Base-by-base conservation (phyloP, 2,797 vertebrate species). In the Furcifer pardalis region DNA sequence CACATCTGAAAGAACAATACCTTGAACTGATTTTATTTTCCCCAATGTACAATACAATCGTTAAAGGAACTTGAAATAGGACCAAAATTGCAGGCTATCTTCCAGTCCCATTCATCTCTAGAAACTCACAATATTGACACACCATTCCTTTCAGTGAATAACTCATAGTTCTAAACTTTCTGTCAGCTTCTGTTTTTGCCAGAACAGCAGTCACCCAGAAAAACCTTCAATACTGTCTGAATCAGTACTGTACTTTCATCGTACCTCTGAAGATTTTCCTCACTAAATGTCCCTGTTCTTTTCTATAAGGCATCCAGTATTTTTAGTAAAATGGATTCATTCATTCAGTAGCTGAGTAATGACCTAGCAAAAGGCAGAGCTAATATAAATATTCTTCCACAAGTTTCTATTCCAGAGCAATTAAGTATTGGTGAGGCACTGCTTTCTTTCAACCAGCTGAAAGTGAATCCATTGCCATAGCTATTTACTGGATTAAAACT, bases 41-140 rank as follows among this genome's bases (percentile, higher is more conserved):
- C 42, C 7, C 30, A 9, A 32, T 8, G 19, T 30, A 37, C 32
- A 35, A 27, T 13, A 68, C 5, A 23, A 15, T 40, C 49, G 40
- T 25, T 69, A 9, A 7, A 25, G 69, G 66, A 71, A 13, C 66
- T 12, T 56, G 63, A 46, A 69, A 37, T 52, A 52, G 25, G 46
- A 52, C 60, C 44, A 66, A 80, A 68, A 21, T 69, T 81, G 66
- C 49, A 35, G 44, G 52, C 15, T 23, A 32, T 66, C 62, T 79
- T 79, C 27, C 44, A 68, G 44, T 23, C 44, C 17, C 21, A 49
- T 49, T 25, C 25, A n/a, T 35, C 66, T 68, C 77, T 49, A n/a
- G 42, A 68, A 49, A 35, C n/a, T 49, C 21, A 79, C n/a, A n/a
- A 79, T 79, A 49, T 44, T 69, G 65, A 80, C 79, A 69, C 46